These are phyloP conservation scores for Ridgeia piscesae DNA, from an alignment of 1,140 invertebrate species.

Conservation along the genomic window DNA sequence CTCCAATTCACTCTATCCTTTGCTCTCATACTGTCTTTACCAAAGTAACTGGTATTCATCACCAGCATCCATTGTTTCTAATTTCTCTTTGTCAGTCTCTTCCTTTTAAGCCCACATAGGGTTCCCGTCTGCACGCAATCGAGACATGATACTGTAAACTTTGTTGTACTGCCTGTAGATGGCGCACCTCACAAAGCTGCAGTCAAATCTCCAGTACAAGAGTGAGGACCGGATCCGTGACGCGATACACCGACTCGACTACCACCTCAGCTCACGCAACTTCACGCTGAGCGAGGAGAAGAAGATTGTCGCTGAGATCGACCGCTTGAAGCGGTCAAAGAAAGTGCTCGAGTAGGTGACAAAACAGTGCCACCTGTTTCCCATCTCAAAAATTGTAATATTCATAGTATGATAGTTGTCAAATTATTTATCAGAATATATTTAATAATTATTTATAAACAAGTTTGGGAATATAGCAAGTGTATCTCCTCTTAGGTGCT, in stretches of 20 bases:
- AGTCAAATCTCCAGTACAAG: constrained; percentile 47
- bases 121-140: background rate
- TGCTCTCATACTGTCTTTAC: too few species aligned
- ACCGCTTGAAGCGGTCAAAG: constrained; percentile 54
- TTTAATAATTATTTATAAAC: too few species aligned
- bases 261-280: constrained; percentile 47
- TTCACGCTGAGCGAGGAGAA: constrained; percentile 54
- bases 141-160: background rate
- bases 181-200: constrained; percentile 36
- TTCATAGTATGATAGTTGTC: too few species aligned
- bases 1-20: too few species aligned
- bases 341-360: constrained; percentile 47
- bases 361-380: background rate
- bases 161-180: constrained; percentile 35
- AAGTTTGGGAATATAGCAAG: too few species aligned
- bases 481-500: too few species aligned
- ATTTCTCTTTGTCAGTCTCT: too few species aligned
- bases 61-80: too few species aligned
- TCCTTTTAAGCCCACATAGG: too few species aligned
- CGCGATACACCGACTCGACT: constrained; percentile 49
- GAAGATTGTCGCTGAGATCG: constrained; percentile 55
- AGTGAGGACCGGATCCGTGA: constrained; percentile 48
- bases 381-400: too few species aligned
- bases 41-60: too few species aligned
- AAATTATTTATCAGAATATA: too few species aligned